phyloP scores from a whole-genome alignment of 2,888 invertebrate species.

The Oasisia sp. region DNA sequence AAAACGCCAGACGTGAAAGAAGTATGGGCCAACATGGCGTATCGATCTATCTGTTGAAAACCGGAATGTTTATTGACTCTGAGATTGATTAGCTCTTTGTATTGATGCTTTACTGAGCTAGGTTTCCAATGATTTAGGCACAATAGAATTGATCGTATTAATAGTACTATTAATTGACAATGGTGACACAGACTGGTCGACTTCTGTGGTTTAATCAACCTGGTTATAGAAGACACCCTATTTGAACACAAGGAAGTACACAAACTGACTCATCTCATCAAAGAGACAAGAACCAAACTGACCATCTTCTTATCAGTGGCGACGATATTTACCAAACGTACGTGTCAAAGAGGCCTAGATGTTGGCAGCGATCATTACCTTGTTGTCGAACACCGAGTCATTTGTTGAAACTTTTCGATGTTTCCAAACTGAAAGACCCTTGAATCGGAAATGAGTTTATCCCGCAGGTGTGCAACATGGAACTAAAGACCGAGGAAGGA shows the following conservation, averaged over 20 bases:
- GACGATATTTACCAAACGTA: slow-evolving; percentile 18
- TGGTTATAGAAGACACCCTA: slow-evolving; percentile 41
- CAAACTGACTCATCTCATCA: slow-evolving; percentile 39
- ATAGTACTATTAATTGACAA: slow-evolving; percentile 35
- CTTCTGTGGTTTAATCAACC: slow-evolving; percentile 37
- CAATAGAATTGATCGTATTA: not conserved
- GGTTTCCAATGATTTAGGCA: too few species aligned
- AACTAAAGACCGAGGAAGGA: not conserved
- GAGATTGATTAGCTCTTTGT: too few species aligned
- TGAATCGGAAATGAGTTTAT: slow-evolving; percentile 13
- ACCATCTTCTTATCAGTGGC: slow-evolving; percentile 27
- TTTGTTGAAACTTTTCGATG: not conserved
- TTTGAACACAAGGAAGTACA: slow-evolving; percentile 40
- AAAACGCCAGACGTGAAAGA: slow-evolving; percentile 36
- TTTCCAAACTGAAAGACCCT: slow-evolving; percentile 14
- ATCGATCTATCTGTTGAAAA: too few species aligned
- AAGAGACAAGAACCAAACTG: slow-evolving; percentile 25
- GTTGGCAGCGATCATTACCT: slow-evolving; percentile 26
- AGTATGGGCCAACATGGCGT: slow-evolving; percentile 39
- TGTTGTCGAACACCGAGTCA: not conserved
- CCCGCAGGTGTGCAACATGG: slow-evolving; percentile 14
- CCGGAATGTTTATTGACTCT: too few species aligned
- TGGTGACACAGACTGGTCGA: slow-evolving; percentile 35
- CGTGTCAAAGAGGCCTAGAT: slow-evolving; percentile 23
- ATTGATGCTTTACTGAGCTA: too few species aligned